Conservation (phyloP, 2,888 invertebrate species). For the Epistrophe eligans region DNA sequence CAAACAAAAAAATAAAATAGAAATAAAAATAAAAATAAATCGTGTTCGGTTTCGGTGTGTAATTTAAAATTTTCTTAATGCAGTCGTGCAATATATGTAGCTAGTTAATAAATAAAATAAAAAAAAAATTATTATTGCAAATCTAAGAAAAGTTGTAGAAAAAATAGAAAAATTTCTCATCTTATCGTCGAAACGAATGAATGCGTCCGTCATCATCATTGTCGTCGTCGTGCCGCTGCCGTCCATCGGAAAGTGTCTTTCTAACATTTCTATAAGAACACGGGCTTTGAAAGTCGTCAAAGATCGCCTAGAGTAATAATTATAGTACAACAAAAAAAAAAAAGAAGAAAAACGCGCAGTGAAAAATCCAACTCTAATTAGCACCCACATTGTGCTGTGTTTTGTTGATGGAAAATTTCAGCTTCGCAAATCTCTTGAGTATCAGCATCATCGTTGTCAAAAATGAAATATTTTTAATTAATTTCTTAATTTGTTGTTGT, state of each 20-base stretch:
- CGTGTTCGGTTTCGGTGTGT: constrained; percentile 39
- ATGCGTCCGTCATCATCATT: background rate
- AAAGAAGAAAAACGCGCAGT: background rate
- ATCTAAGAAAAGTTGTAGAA: background rate
- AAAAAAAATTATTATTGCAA: background rate
- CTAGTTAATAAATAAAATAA: constrained; percentile 28
- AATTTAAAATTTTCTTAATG: constrained; percentile 53
- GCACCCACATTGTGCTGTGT: constrained; percentile 66
- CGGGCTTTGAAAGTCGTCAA: background rate
- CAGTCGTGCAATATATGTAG: constrained; percentile 47
- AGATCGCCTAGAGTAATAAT: background rate
- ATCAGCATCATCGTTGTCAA: constrained; percentile 40
- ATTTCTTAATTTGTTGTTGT: constrained; percentile 55
- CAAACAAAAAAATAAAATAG: background rate
- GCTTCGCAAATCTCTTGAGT: constrained; percentile 65
- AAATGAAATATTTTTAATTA: constrained; percentile 73
- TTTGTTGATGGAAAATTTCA: constrained; percentile 72
- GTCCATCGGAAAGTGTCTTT: background rate
- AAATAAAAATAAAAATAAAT: constrained; percentile 9
- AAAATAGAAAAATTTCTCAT: constrained; percentile 11
- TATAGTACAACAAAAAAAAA: background rate
- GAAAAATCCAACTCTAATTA: constrained; percentile 53
- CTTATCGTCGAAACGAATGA: background rate
- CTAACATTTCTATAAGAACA: background rate
- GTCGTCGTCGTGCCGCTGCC: background rate